Base-by-base conservation (phyloP, 2,888 invertebrate genomes). In the Cryptophagus acutangulus region DNA sequence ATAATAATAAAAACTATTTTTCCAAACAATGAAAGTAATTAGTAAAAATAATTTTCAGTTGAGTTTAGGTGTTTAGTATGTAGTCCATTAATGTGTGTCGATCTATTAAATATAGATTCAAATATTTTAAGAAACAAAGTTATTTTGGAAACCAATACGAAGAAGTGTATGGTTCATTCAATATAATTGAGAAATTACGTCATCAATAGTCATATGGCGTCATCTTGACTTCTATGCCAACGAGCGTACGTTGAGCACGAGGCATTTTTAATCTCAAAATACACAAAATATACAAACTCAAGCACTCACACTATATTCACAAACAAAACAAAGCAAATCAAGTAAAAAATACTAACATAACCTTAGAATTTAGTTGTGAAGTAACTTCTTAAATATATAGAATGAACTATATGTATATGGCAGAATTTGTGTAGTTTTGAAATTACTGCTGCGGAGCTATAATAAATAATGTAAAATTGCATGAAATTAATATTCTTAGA, bases 401-500 rank as follows among this genome's bases (percentile, higher is more conserved):
- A 3, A 12, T 3, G 3, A 12, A 4, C 12, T 12, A 26, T 26
- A 4, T 6, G 26, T 26, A 26, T 26, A n/a, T 31, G 16, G n/a
- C n/a, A 16, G 14, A 15, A 13, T 3, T 31, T 31, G 4, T 31
- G 12, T 3, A 15, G 29, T 29, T 10, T 12, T 10, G 16, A 6
- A 8, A 31, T 49, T 49, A 51, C 52, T 51, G 51, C 52, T 53
- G 52, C 46, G 47, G 51, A 45, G 51, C 52, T 55, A 51, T 55
- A 55, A 55, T 14, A 29, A 45, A 34, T 20, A 3, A 31, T 31
- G 5, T 28, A 28, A 28, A 6, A 28, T 6, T 28, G 28, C 12
- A 10, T 31, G 31, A 10, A 31, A 16, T 31, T 31, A 10, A 31
- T 31, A 31, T 15, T 6, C 13, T 5, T 28, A 31, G 16, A 15